Conservation (phyloP, 1,140 invertebrate species). For the Diuraphis noxia region DNA sequence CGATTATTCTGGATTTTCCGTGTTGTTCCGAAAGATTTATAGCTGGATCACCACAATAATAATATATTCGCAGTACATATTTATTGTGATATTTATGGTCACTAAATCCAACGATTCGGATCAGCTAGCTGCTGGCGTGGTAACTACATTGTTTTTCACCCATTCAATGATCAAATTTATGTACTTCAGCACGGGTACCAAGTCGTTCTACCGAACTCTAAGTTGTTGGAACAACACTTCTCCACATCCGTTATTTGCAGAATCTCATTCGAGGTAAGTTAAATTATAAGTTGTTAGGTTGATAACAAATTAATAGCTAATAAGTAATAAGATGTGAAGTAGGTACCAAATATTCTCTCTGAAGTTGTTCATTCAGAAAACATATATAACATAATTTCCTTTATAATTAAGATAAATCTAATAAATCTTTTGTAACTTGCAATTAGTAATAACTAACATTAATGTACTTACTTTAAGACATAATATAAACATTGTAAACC, state of each 20-base stretch:
- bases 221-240: slow-evolving; percentile 64
- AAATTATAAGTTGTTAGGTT: background rate
- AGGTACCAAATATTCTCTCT: background rate
- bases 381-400: background rate
- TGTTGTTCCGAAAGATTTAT: slow-evolving; percentile 67
- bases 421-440: too few relatives aligned
- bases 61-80: slow-evolving; percentile 58
- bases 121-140: slow-evolving; percentile 78
- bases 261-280: slow-evolving; percentile 72
- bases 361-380: background rate
- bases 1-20: slow-evolving; percentile 57
- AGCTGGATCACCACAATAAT: slow-evolving; percentile 58
- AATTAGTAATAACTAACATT: too few relatives aligned
- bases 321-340: background rate
- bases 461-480: too few relatives aligned
- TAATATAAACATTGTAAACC: too few relatives aligned
- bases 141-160: slow-evolving; percentile 78
- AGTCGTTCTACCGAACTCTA: slow-evolving; percentile 70
- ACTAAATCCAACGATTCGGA: slow-evolving; percentile 76
- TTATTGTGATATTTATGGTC: slow-evolving; percentile 70
- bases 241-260: slow-evolving; percentile 79
- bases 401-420: background rate
- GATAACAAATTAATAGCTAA: background rate
- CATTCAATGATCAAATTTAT: slow-evolving; percentile 75
- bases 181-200: slow-evolving; percentile 73